Evolutionary conservation across 2,113 vertebrate species (phyloP).

Genomic region (Pardalotus punctatus): DNA sequence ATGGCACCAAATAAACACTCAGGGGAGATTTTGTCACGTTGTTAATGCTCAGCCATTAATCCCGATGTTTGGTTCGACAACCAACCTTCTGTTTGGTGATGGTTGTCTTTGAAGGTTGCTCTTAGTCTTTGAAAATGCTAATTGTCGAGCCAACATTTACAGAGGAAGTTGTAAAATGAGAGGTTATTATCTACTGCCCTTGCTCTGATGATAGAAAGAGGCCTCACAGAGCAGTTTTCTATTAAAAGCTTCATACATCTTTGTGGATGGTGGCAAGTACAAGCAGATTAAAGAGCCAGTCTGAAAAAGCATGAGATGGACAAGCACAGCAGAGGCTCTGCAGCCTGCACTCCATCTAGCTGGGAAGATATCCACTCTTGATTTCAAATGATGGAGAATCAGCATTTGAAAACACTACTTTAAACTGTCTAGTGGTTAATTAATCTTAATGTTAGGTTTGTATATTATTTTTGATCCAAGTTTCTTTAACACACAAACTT

Average conservation of each 20-base stretch:
- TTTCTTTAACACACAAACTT: neutral
- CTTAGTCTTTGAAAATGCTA: slow-evolving; percentile 56
- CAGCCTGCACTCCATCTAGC: neutral
- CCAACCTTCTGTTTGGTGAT: slow-evolving; percentile 27
- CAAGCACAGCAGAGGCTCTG: neutral
- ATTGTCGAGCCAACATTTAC: slow-evolving; percentile 61
- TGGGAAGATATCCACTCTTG: neutral
- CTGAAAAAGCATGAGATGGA: neutral
- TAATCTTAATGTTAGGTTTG: neutral
- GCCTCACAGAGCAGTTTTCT: slow-evolving; percentile 25
- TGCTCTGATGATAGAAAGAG: slow-evolving; percentile 5
- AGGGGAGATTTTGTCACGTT: neutral
- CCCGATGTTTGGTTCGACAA: neutral
- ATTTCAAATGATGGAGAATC: neutral
- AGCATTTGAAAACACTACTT: neutral
- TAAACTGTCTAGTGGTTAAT: neutral
- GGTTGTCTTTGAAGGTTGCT: slow-evolving; percentile 50
- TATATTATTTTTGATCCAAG: neutral
- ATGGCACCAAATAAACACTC: neutral
- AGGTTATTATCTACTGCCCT: slow-evolving; percentile 56
- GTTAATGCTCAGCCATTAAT: slow-evolving; percentile 22
- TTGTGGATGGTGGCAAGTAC: slow-evolving; percentile 6
- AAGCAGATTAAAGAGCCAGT: slow-evolving; percentile 3
- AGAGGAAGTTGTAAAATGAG: slow-evolving; percentile 63
- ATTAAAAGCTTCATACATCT: slow-evolving; percentile 20